phyloP scores from a whole-genome alignment of 2,888 invertebrate genomes.

The Synanthedon vespiformis region DNA sequence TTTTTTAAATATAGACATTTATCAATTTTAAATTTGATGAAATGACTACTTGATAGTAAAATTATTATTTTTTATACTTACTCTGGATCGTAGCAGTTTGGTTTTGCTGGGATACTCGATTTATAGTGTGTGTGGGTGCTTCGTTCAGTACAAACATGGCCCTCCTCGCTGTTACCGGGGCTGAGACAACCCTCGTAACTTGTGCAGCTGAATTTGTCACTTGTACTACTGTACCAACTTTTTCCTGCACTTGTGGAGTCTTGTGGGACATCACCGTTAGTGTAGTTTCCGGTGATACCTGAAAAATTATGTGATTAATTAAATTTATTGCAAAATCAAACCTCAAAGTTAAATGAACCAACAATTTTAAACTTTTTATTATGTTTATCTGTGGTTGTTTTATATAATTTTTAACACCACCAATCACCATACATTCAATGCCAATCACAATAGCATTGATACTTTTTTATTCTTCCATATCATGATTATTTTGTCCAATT shows the following conservation, averaged over 20 bases:
- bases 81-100: constrained; percentile 63
- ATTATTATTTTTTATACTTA: constrained; percentile 21
- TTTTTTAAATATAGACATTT: background rate
- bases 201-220: constrained; percentile 56
- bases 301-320: constrained; percentile 11
- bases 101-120: constrained; percentile 59
- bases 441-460: no score
- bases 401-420: no score
- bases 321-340: no score
- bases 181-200: constrained; percentile 53
- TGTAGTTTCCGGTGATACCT: constrained; percentile 66
- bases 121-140: constrained; percentile 46
- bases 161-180: constrained; percentile 40
- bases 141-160: constrained; percentile 67
- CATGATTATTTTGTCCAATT: no score
- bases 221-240: constrained; percentile 56
- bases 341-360: no score
- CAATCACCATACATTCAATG: no score
- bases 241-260: constrained; percentile 63
- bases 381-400: no score
- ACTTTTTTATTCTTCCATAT: no score
- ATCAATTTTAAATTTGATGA: constrained; percentile 1
- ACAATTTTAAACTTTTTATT: no score
- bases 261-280: constrained; percentile 65
- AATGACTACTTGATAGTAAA: background rate